These are phyloP conservation scores for Toxostoma redivivum DNA, from an alignment of 2,113 vertebrate genomes.

Conservation along the genomic window DNA sequence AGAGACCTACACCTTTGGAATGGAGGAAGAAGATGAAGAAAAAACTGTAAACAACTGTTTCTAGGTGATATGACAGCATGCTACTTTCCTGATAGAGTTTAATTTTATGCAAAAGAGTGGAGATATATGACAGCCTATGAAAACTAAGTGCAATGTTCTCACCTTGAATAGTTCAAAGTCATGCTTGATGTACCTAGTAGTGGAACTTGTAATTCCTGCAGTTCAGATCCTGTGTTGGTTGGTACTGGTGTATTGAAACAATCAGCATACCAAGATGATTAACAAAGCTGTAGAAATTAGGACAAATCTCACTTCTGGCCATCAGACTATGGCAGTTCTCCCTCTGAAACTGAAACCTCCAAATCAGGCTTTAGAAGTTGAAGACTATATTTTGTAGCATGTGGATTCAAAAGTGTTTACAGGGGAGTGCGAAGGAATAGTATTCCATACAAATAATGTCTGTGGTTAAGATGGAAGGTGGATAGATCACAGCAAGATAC, in stretches of 20 bases:
- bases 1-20: neutral
- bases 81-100: neutral
- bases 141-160: neutral
- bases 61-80: neutral
- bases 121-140: neutral
- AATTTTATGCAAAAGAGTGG: neutral
- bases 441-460: neutral
- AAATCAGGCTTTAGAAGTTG: neutral
- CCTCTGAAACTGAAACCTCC: neutral
- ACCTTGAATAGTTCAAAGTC: neutral
- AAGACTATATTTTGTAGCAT: neutral
- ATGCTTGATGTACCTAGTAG: neutral
- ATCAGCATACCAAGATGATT: neutral
- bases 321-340: neutral
- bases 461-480: neutral
- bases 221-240: neutral
- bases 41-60: neutral
- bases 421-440: neutral
- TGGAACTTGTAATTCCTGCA: neutral
- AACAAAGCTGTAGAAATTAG: neutral
- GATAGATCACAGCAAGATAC: neutral
- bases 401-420: neutral
- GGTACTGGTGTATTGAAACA: fast-evolving
- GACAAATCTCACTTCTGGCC: neutral
- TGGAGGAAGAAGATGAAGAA: neutral